Base-by-base conservation (phyloP, 2,797 vertebrate genomes). In the Clarias pachynema region DNA sequence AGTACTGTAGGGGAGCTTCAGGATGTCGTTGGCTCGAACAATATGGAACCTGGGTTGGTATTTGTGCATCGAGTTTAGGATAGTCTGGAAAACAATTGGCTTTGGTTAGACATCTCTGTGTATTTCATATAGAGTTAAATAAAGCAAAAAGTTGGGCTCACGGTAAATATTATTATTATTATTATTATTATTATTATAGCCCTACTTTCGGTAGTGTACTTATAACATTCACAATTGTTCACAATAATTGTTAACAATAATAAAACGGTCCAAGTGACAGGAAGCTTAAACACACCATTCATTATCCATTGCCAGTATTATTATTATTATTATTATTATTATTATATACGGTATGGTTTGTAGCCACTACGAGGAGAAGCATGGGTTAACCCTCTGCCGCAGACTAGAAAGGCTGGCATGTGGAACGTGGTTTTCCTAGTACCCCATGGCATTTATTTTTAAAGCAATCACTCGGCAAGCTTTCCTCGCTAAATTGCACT, bases 21-120 rank as follows among this genome's bases (percentile, higher is more conserved):
- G 93, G 72, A 99, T 97, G 92, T 99, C 97, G 88, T 98, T 98
- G 87, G 98, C 96, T 91, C 96, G 94, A 83, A 99, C 98, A 18
- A 99, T 96, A 86, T 99, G 98, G 91, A 99, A 98, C 68, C 98
- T 94, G 77, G 97, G 98, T 83, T 99, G 98, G 91, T 99, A 99
- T 91, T 99, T 99, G 91, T 99, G 97, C 98, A 99, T 99, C 37
- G 98, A 99, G 92, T 99, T 99, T 88, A 99, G 89, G 91, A 99
- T 98, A n/a, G 97, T 98, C 98, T 98, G 92, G 3, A 87, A 90
- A 3, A 86, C 77, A 89, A 44, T 24, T 18, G 40, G 3, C 26
- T n/a, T 81, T 49, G 7, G 56, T 53, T 72, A 31, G 31, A n/a
- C 15, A 5, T 22, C 72, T 53, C 29, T 14, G 26, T 37, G 65